Percentiles rank a stretch among this genome's conserved stretches.
phyloP scores from a whole-genome alignment of 1,140 invertebrate genomes.

The Meloidogyne chitwoodi region DNA sequence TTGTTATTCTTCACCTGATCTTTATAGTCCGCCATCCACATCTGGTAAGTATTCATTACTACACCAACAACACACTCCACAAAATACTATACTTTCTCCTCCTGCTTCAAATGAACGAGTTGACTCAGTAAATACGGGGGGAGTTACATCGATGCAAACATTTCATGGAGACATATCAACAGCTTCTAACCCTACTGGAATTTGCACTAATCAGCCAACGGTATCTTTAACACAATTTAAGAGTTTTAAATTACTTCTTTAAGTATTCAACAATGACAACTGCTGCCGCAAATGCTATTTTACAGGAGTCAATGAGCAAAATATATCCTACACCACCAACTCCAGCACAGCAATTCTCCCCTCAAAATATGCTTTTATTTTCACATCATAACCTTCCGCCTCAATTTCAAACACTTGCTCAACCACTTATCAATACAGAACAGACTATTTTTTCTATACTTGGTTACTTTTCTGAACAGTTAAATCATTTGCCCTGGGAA shows the following conservation, averaged over 20 bases:
- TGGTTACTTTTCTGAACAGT: background rate
- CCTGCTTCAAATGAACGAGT: constrained; percentile 38
- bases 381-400: background rate
- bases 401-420: constrained; percentile 5
- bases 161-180: background rate
- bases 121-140: constrained; percentile 2
- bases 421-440: background rate
- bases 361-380: constrained; percentile 32
- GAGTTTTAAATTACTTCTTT: background rate
- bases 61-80: background rate
- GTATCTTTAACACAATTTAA: background rate
- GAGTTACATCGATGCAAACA: background rate
- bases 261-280: background rate
- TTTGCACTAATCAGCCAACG: background rate
- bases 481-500: background rate
- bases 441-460: background rate
- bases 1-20: background rate
- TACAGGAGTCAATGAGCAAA: constrained; percentile 31
- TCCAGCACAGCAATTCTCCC: constrained; percentile 47
- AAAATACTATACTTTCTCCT: constrained; percentile 30
- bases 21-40: background rate
- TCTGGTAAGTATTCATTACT: background rate
- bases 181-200: background rate
- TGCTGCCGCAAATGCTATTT: background rate
- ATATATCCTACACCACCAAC: constrained; percentile 45